Evolutionary conservation across 23 tunicate species (phyloP).

Genomic region (Styela clava): DNA sequence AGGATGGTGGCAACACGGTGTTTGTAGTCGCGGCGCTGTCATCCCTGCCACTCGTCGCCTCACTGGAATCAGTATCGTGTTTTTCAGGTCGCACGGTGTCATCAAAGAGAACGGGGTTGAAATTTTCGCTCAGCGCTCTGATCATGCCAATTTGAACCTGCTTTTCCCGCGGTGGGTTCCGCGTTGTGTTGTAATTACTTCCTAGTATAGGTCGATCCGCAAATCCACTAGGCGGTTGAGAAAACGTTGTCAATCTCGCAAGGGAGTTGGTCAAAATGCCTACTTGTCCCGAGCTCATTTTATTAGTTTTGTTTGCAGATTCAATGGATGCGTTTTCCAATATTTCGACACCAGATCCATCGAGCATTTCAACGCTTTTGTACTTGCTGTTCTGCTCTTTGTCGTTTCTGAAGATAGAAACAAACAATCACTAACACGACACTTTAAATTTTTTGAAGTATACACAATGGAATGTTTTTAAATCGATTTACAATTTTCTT

Average conservation of each 20-base stretch:
- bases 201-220: not conserved
- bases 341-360: conserved; percentile 10
- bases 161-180: not conserved
- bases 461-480: too few relatives aligned
- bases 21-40: not conserved
- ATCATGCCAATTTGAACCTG: not conserved
- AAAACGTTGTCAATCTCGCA: not conserved
- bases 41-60: not conserved
- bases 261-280: not conserved
- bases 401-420: not conserved
- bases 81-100: not conserved
- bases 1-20: not conserved
- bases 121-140: conserved; percentile 21
- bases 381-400: conserved; percentile 7
- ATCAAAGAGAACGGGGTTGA: conserved; percentile 6
- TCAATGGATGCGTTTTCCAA: not conserved
- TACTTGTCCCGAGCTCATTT: not conserved
- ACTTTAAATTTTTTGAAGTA: too few relatives aligned
- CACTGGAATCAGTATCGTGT: not conserved
- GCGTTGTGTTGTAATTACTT: conserved; percentile 5
- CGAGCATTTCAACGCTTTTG: conserved; percentile 11
- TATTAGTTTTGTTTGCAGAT: not conserved
- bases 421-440: too few relatives aligned
- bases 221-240: not conserved
- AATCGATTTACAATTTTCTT: too few relatives aligned